phyloP scores from a whole-genome alignment of 2,113 vertebrate species.

The Osmerus mordax region DNA sequence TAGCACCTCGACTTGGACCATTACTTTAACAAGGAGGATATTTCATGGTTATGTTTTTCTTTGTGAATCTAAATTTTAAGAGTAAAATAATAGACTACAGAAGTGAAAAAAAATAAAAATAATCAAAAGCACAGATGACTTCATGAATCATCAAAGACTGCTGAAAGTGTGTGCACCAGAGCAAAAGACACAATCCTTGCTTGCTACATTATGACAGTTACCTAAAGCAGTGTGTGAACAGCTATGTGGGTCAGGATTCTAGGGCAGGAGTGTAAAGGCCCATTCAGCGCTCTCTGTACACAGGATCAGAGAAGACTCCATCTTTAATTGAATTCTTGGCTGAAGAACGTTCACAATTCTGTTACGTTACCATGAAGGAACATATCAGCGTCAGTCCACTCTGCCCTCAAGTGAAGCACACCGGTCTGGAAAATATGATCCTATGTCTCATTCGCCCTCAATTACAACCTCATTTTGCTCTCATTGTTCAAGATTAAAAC shows the following conservation, averaged over 20 bases:
- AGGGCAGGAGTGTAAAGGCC: conserved; percentile 63
- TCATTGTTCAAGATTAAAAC: conserved; percentile 29
- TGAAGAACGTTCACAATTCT: conserved; percentile 7
- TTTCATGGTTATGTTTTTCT: no score
- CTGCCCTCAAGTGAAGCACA: conserved; percentile 10
- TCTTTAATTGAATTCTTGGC: conserved; percentile 40
- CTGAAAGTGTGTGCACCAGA: conserved; percentile 49
- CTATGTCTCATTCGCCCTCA: conserved; percentile 61
- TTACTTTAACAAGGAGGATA: no score
- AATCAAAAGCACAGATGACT: conserved; percentile 22
- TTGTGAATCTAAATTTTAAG: no score
- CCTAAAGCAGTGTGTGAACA: conserved; percentile 56
- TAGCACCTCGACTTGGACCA: no score
- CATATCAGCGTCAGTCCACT: conserved; percentile 23
- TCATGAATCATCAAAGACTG: conserved; percentile 50
- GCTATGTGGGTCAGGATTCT: conserved; percentile 68
- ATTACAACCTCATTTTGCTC: conserved; percentile 56
- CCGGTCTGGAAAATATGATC: conserved; percentile 60
- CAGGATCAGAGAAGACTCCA: conserved; percentile 26
- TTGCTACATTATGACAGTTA: conserved; percentile 40
- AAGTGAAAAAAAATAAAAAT: no score
- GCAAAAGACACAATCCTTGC: conserved; percentile 34
- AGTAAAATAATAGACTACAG: no score
- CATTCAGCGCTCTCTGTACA: conserved; percentile 32
- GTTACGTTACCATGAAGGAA: conserved; percentile 6